Evolutionary conservation across 37 sponge, comb jelly and placozoan genomes (phyloP).

Genomic region (Amphimedon queenslandica): DNA sequence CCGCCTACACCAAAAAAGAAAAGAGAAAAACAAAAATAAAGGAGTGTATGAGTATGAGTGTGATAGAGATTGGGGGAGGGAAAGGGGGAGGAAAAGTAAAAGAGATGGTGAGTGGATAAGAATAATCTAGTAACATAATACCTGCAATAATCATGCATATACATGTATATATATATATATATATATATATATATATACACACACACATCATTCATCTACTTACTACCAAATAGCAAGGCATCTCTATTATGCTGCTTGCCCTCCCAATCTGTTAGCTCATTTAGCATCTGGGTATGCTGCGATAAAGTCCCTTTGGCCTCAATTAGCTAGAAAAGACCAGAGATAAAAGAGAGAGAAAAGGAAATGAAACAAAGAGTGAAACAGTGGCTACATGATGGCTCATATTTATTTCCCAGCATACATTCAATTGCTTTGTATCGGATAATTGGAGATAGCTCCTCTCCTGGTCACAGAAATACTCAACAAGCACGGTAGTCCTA

Average conservation of each 20-base stretch:
- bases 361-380: too few relatives aligned
- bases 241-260: conserved; percentile 16
- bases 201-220: neutral
- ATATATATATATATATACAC: too few relatives aligned
- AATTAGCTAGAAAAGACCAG: conserved; percentile 10
- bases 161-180: too few relatives aligned
- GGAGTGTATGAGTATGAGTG: too few relatives aligned
- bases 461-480: conserved; percentile 66
- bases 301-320: conserved; percentile 43
- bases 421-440: conserved; percentile 46
- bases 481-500: conserved; percentile 39
- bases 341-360: too few relatives aligned
- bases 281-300: conserved; percentile 48
- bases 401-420: neutral
- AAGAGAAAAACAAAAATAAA: too few relatives aligned
- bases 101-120: too few relatives aligned
- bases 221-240: conserved; percentile 8
- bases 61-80: too few relatives aligned
- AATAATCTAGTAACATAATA: too few relatives aligned
- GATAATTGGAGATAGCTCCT: conserved; percentile 18
- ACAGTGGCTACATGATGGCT: neutral
- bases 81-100: too few relatives aligned
- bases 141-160: too few relatives aligned
- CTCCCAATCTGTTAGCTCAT: conserved; percentile 54
- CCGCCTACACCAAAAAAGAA: too few relatives aligned